These are phyloP conservation scores for Trididemnum miniatum DNA, from an alignment of 23 tunicate species.

Conservation along the genomic window DNA sequence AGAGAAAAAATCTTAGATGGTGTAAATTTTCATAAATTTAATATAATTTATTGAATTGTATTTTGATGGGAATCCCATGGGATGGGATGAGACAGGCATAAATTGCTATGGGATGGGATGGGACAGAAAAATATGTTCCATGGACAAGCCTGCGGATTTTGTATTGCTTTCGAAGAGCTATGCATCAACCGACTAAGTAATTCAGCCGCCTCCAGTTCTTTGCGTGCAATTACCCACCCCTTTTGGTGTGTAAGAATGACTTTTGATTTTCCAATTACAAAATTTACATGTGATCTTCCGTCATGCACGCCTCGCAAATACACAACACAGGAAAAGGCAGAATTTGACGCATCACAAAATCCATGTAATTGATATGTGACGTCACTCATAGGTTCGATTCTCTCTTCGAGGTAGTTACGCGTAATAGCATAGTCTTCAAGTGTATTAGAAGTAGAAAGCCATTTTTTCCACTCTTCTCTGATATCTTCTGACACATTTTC, in stretches of 20 bases:
- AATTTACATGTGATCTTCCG: neutral
- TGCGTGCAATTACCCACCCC: neutral
- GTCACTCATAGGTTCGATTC: neutral
- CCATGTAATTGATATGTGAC: constrained; percentile 18
- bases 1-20: no score
- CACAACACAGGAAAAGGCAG: neutral
- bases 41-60: no score
- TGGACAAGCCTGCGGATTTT: no score
- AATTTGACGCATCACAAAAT: constrained; percentile 22
- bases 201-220: constrained; percentile 3
- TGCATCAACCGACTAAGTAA: neutral
- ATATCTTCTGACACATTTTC: constrained; percentile 1
- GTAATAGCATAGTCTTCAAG: neutral
- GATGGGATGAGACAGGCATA: no score
- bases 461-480: neutral
- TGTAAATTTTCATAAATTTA: no score
- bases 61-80: no score
- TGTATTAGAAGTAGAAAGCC: neutral
- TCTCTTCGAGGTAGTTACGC: neutral
- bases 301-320: constrained; percentile 3
- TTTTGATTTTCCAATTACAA: constrained; percentile 14
- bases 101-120: no score
- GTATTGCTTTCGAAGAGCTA: neutral
- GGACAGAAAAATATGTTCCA: no score
- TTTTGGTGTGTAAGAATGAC: neutral